A percentile compares a stretch with the other conserved stretches of the same genome.
Evolutionary conservation across 2,888 invertebrate genomes (phyloP).

Genomic region (Rhaphigaster nebulosa): DNA sequence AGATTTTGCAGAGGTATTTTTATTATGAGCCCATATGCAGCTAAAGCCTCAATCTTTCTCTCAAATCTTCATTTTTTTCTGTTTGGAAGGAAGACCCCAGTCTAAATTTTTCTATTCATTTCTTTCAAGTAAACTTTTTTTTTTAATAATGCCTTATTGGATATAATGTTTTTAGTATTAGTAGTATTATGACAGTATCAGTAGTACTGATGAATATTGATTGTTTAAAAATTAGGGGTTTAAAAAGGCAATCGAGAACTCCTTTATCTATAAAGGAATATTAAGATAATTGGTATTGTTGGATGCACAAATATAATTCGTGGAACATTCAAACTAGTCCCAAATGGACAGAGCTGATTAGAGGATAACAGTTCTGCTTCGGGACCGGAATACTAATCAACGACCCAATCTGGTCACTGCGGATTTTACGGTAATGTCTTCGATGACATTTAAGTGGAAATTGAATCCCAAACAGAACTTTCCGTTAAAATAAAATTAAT

Average conservation of each 20-base stretch:
- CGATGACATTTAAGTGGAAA: not conserved
- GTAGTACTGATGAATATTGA: too few species aligned
- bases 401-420: not conserved
- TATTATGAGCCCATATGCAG: too few species aligned
- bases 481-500: not conserved
- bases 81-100: too few species aligned
- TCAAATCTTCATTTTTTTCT: too few species aligned
- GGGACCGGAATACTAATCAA: not conserved
- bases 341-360: conserved; percentile 14
- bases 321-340: not conserved
- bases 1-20: too few species aligned
- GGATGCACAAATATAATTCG: not conserved
- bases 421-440: conserved; percentile 4
- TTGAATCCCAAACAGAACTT: not conserved
- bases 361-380: conserved; percentile 20
- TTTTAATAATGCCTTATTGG: too few species aligned
- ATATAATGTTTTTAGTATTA: too few species aligned
- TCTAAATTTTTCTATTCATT: too few species aligned
- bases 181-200: too few species aligned
- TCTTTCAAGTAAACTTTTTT: too few species aligned
- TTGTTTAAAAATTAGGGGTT: not conserved
- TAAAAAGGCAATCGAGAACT: not conserved
- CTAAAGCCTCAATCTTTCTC: too few species aligned
- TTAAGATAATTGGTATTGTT: not conserved
- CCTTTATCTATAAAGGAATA: not conserved